A percentile compares a stretch with the other conserved stretches of the same genome.
Evolutionary conservation across 2,113 vertebrate genomes (phyloP).

Genomic region (Alectura lathami): DNA sequence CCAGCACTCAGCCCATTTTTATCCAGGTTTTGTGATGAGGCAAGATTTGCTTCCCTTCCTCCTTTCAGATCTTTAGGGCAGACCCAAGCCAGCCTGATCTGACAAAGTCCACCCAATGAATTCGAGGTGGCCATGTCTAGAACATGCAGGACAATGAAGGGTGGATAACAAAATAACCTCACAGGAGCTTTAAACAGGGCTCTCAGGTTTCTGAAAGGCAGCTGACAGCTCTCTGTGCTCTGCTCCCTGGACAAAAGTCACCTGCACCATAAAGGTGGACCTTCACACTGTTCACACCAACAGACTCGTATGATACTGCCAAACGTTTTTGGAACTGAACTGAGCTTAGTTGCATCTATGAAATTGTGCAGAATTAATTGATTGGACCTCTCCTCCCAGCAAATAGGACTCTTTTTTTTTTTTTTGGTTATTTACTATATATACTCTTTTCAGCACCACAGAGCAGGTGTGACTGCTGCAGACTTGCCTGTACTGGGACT

Average conservation of each 20-base stretch:
- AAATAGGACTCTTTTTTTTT: neutral
- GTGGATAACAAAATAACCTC: neutral
- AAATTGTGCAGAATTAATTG: neutral
- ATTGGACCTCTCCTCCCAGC: neutral
- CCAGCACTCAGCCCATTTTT: neutral
- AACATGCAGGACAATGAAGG: neutral
- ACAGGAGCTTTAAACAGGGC: neutral
- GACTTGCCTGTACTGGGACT: neutral
- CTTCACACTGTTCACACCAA: neutral
- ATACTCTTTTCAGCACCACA: neutral
- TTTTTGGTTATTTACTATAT: neutral
- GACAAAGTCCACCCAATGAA: too few species aligned
- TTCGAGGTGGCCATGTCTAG: too few species aligned
- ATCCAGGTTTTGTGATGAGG: too few species aligned
- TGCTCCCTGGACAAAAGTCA: neutral
- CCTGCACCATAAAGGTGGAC: neutral
- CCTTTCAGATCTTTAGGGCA: neutral
- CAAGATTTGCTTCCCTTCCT: neutral
- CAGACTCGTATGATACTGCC: neutral
- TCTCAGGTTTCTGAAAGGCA: neutral
- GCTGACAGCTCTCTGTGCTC: neutral
- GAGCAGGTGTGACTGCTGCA: neutral
- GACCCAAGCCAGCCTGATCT: neutral
- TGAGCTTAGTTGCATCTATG: neutral
- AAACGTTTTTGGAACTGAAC: neutral